Conservation (phyloP, 2,113 vertebrate genomes). For the Acrocephalus arundinaceus region DNA sequence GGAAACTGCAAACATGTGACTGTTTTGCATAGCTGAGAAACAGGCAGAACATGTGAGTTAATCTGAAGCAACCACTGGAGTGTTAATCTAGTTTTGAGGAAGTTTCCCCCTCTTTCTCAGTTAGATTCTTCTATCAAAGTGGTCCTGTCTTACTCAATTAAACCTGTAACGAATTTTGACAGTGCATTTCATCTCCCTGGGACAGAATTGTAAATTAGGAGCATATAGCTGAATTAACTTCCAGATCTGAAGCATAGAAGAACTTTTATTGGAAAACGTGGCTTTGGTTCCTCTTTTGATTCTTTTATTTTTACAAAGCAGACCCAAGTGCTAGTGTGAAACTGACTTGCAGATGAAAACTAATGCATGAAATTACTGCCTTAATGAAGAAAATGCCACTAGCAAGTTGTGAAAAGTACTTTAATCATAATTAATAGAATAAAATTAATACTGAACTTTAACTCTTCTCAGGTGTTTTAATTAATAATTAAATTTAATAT, state of each 20-base stretch:
- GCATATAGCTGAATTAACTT: conserved; percentile 12
- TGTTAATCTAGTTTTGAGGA: not conserved
- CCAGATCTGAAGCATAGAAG: not conserved
- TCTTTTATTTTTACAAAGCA: not conserved
- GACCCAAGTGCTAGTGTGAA: not conserved
- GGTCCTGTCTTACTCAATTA: conserved; percentile 49
- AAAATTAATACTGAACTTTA: not conserved
- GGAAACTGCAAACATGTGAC: not conserved
- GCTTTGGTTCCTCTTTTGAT: not conserved
- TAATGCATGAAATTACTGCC: not conserved
- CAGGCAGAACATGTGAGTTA: not conserved
- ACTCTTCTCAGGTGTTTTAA: not conserved
- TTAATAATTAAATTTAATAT: not conserved
- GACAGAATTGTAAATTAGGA: conserved; percentile 28
- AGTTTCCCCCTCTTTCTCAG: not conserved
- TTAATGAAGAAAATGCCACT: not conserved
- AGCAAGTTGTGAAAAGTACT: not conserved
- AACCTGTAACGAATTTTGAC: conserved; percentile 48
- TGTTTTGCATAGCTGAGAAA: not conserved
- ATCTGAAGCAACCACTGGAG: not conserved
- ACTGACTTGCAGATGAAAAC: not conserved
- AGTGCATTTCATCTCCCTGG: conserved; percentile 46
- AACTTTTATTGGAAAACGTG: not conserved
- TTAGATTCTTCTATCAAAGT: conserved; percentile 50
- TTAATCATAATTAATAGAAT: conserved; percentile 9